phyloP scores from a whole-genome alignment of 2,888 invertebrate species.

The Xestia sexstrigata region DNA sequence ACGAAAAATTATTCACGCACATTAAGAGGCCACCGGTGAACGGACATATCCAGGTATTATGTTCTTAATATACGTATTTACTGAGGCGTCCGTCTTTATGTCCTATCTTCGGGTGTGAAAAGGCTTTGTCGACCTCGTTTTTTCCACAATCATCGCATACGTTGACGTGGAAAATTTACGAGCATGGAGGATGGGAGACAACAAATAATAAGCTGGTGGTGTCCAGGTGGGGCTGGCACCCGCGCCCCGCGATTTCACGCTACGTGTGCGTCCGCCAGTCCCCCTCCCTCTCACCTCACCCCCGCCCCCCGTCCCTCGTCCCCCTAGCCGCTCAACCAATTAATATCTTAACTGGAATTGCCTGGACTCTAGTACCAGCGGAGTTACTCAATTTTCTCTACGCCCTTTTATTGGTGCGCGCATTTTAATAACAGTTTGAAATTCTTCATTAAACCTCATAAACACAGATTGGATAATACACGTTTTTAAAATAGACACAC shows the following conservation, averaged over 20 bases:
- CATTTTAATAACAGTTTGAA: slow-evolving; percentile 77
- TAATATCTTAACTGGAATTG: slow-evolving; percentile 88
- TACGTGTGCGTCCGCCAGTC: slow-evolving; percentile 85
- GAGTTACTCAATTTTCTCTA: slow-evolving; percentile 75
- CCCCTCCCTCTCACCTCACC: slow-evolving; percentile 60
- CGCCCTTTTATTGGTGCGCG: slow-evolving; percentile 79
- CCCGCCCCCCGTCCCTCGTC: slow-evolving; percentile 51
- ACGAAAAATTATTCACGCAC: slow-evolving; percentile 89
- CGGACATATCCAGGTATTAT: slow-evolving; percentile 77
- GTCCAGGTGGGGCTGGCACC: slow-evolving; percentile 87
- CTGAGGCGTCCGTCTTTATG: slow-evolving; percentile 81
- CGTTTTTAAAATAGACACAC: slow-evolving; percentile 67
- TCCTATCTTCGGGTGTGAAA: slow-evolving; percentile 86
- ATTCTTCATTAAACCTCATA: slow-evolving; percentile 75
- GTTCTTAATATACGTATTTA: slow-evolving; percentile 77
- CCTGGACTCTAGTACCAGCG: slow-evolving; percentile 76
- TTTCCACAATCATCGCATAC: slow-evolving; percentile 89
- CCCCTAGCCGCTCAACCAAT: slow-evolving; percentile 79
- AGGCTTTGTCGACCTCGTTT: slow-evolving; percentile 87
- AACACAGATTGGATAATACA: slow-evolving; percentile 67
- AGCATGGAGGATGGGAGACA: slow-evolving; percentile 89
- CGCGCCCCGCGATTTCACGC: slow-evolving; percentile 89
- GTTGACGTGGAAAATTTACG: slow-evolving; percentile 90
- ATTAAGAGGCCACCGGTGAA: slow-evolving; percentile 81
- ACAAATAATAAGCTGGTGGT: slow-evolving; percentile 88